Percentiles rank a stretch among this genome's conserved stretches.
phyloP scores from a whole-genome alignment of 2,113 vertebrate genomes.

The Psilopogon haemacephalus region DNA sequence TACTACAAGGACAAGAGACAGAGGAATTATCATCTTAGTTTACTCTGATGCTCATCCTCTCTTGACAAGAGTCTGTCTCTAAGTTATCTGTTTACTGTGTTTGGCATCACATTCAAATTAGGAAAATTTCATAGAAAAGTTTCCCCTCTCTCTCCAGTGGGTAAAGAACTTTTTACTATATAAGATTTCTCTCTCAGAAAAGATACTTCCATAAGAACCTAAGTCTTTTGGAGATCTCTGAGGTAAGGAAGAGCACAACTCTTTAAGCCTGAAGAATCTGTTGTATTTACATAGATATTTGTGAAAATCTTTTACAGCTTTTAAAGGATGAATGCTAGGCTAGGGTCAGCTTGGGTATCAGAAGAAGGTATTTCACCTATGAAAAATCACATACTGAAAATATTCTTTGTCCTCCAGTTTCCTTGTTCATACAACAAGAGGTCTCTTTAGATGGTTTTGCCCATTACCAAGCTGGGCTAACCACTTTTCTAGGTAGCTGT shows the following conservation, averaged over 20 bases:
- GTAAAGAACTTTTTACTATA: neutral
- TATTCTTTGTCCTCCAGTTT: neutral
- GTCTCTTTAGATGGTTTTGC: neutral
- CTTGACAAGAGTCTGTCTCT: neutral
- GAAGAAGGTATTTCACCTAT: neutral
- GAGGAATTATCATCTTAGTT: neutral
- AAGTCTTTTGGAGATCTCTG: neutral
- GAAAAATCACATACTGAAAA: neutral
- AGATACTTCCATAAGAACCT: neutral
- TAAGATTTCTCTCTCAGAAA: neutral
- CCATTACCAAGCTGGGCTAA: neutral
- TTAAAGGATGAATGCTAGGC: neutral
- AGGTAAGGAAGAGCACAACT: neutral
- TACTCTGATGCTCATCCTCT: neutral
- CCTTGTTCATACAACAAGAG: neutral
- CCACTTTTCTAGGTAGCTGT: slow-evolving; percentile 13
- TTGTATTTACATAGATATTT: neutral
- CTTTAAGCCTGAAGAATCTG: neutral
- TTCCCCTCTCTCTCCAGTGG: neutral
- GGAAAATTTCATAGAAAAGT: neutral
- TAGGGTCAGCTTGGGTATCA: neutral
- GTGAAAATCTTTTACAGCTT: neutral
- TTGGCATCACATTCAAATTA: neutral
- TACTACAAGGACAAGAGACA: neutral
- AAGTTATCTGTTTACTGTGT: neutral